Base-by-base conservation (phyloP, 2,113 vertebrate species). In the Sphyrna mokarran region DNA sequence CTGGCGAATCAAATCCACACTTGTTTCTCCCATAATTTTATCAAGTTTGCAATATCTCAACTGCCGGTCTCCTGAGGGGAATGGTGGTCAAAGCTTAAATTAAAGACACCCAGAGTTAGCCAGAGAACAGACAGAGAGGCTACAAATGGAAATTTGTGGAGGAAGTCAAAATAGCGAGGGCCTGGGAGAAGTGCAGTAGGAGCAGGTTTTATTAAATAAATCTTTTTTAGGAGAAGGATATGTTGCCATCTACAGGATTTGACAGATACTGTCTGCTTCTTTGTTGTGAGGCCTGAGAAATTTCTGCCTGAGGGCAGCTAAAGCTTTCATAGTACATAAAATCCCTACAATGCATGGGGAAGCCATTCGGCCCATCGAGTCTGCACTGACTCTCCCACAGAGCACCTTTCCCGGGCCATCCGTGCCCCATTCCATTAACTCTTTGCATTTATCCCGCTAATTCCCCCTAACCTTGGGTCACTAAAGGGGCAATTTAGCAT, bases 91-190 rank as follows among this genome's bases (percentile, higher is more conserved):
- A 22, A 5, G 8, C 61, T 90, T 61, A 20, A 40, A 66, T 93
- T 66, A 93, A 66, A 93, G 61, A 93, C 4, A 8, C 11, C 58
- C 29, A 16, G 26, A 54, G 48, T 61, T 90, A 61, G 11, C 26
- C 61, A 66, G 61, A 93, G 89, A 68, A 66, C 10, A 18, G 33
- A 33, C 61, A 68, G 89, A 93, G n/a, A 22, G n/a, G 61, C n/a
- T 93, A 68, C 89, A 68, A 37, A 68, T 93, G n/a, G 18, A 93
- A 66, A 93, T 68, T n/a, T n/a, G n/a, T 93, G 89, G 7, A 66
- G 18, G 89, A 66, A 33, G 89, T 93, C 61, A 93, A 43, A 20
- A 7, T 10, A 66, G 22, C 37, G 61, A 37, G 61, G 61, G 5
- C 66, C 33, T 66, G 58, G 33, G 89, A 68, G 61, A 63, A 37